Evolutionary conservation across 2,797 vertebrate genomes (phyloP), one percentile per base, ranked within the genome.

Genomic region (Diceros bicornis): DNA sequence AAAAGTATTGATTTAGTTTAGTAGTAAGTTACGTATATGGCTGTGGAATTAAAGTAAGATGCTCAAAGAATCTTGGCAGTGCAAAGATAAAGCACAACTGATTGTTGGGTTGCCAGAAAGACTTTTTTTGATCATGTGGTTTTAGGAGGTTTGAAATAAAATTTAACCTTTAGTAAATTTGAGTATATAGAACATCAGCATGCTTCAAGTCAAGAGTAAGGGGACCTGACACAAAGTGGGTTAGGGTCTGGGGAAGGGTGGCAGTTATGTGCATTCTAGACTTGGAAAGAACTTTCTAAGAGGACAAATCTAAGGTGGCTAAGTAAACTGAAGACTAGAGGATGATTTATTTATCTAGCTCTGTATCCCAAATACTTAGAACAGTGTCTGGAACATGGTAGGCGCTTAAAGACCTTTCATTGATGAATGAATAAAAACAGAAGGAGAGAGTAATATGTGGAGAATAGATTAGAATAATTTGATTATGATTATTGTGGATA

Each of bases 61-160:
- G 44, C 32, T 96, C 44, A 11, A 23, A 61, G 86, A 74, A 32
- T 3, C 21, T 17, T 47, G 7, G 21, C 3, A n/a, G 32, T 61
- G 66, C n/a, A 32, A 37, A 32, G 52, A 16, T 44, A 64, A 69
- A 92, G n/a, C n/a, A 62, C 55, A 50, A 7, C 37, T 59, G n/a
- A 66, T 32, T 44, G 50, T 17, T 88, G 59, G 57, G 55, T 37
- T 66, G 41, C 59, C 62, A 29, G 18, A 34, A 88, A 66, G 61
- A 47, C 8, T 34, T 59, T 23, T 44, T 62, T 62, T 29, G 14
- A 11, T 74, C 12, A 66, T 68, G 17, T 59, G 14, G 23, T 50
- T 86, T 91, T 89, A 83, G 69, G 62, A 57, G 18, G 84, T 94
- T 88, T 47, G 88, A 94, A 79, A 44, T 90, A 79, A 87, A 89